Evolutionary conservation across 2,113 vertebrate genomes (phyloP), one percentile per base, ranked within the genome.

Genomic region (Gadus chalcogrammus): DNA sequence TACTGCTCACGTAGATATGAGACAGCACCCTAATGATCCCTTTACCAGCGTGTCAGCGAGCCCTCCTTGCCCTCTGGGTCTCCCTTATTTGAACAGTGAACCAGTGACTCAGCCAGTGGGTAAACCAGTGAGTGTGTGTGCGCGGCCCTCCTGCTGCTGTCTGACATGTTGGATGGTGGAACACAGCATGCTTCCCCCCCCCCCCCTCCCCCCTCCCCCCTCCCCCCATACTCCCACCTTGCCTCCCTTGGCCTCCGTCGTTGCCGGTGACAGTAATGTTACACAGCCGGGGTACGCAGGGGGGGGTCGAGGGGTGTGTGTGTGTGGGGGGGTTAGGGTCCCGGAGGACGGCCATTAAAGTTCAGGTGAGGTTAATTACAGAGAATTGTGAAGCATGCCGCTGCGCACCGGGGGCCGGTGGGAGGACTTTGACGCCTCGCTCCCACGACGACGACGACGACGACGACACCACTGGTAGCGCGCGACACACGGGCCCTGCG

Each of bases 311-410:
- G 24, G 24, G 24, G 24, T 24, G 24, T 24, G 24, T 24, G 24
- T 24, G 24, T 24, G 24, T 1, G 24, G 24, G 24, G 24, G 24
- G 24, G 24, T 2, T 2, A 3, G 18, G 68, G 84, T 90, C 89
- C 88, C 86, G 68, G 79, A 88, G 85, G 89, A 88, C 86, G 87
- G 84, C 87, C 87, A 88, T 92, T 91, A 90, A 84, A 84, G 88
- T 86, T 89, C 87, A 90, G 89, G 90, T 88, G 89, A 91, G 90
- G 90, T 90, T 92, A 89, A 91, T 92, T 91, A 89, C 84, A 84
- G 85, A 86, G 82, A 89, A 89, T 87, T 89, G 89, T 88, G 86
- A 85, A 84, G 86, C 80, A 77, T 82, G 84, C 88, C 74, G 87
- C 86, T 87, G 80, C 76, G 88, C 71, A 3, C 83, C 65, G 72